A percentile compares a stretch with the other conserved stretches of the same genome.
Evolutionary conservation across 2,113 vertebrate species (phyloP).

Genomic region (Pachyramphus minor): DNA sequence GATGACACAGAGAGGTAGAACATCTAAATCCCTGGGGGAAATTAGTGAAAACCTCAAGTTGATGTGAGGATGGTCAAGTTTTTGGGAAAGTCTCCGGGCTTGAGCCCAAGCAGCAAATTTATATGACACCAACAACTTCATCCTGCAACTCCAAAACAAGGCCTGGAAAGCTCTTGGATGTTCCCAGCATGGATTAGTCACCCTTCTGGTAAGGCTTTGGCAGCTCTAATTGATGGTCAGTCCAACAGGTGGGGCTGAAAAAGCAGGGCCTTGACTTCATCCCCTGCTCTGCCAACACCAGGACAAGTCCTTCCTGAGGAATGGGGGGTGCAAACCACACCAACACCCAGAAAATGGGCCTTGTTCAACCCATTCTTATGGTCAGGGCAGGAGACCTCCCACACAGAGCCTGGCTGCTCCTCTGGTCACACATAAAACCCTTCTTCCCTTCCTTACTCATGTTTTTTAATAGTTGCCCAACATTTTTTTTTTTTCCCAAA

Average conservation of each 20-base stretch:
- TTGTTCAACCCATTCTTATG: background rate
- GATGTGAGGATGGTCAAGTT: background rate
- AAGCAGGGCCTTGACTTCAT: background rate
- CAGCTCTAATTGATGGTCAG: background rate
- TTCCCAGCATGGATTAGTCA: slow-evolving; percentile 59
- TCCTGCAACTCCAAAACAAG: background rate
- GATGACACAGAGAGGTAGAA: background rate
- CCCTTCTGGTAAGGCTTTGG: slow-evolving; percentile 60
- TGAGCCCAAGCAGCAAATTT: background rate
- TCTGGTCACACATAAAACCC: background rate
- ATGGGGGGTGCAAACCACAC: background rate
- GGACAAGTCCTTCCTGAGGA: background rate
- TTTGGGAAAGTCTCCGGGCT: background rate
- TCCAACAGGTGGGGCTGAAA: slow-evolving; percentile 56
- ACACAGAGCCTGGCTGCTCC: background rate
- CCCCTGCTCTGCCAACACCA: background rate
- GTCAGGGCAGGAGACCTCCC: background rate
- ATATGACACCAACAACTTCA: background rate
- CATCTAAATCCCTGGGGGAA: background rate
- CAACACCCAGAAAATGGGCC: background rate
- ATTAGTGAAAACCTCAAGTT: background rate
- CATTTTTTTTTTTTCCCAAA: background rate
- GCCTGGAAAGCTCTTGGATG: background rate
- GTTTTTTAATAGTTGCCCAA: background rate
- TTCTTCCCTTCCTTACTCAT: background rate